Percentiles rank a stretch among this genome's conserved stretches.
phyloP scores from a whole-genome alignment of 2,797 vertebrate genomes.

The Takifugu ocellatus region DNA sequence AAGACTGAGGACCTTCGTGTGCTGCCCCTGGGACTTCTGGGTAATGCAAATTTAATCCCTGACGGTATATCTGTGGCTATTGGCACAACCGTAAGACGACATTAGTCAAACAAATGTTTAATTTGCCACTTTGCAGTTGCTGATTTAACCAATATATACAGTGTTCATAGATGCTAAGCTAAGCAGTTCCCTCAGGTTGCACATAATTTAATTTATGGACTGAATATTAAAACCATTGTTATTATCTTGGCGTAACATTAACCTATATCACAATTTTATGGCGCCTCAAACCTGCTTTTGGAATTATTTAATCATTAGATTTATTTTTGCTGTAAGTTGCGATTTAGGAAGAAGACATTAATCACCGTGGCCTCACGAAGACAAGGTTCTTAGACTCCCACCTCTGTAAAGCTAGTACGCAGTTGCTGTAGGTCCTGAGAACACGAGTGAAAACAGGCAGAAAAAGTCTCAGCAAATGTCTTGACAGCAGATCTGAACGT shows the following conservation, averaged over 20 bases:
- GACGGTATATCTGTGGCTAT: too few relatives aligned
- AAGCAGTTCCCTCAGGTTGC: not conserved
- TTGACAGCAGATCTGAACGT: too few relatives aligned
- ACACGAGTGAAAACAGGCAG: too few relatives aligned
- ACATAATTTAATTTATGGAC: not conserved
- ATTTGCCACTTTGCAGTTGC: too few relatives aligned
- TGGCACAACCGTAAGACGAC: too few relatives aligned
- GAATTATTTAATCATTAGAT: not conserved
- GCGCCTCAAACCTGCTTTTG: not conserved
- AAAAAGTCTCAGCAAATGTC: too few relatives aligned
- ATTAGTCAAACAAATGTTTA: too few relatives aligned
- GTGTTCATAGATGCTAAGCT: too few relatives aligned
- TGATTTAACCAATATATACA: too few relatives aligned
- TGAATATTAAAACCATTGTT: not conserved
- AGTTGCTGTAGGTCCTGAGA: too few relatives aligned
- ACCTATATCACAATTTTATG: not conserved
- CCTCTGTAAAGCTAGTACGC: too few relatives aligned
- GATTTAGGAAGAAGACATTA: not conserved
- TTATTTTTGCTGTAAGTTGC: not conserved
- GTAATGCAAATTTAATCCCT: slow-evolving; percentile 15
- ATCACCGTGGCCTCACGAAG: not conserved
- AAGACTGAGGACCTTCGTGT: slow-evolving; percentile 71
- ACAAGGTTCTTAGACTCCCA: too few relatives aligned
- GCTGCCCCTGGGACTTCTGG: slow-evolving; percentile 71
- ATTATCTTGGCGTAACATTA: not conserved